Percentiles rank a stretch among this genome's conserved stretches.
These are phyloP conservation scores for Oryzias sinensis DNA, from an alignment of 2,797 vertebrate species.

Conservation along the genomic window DNA sequence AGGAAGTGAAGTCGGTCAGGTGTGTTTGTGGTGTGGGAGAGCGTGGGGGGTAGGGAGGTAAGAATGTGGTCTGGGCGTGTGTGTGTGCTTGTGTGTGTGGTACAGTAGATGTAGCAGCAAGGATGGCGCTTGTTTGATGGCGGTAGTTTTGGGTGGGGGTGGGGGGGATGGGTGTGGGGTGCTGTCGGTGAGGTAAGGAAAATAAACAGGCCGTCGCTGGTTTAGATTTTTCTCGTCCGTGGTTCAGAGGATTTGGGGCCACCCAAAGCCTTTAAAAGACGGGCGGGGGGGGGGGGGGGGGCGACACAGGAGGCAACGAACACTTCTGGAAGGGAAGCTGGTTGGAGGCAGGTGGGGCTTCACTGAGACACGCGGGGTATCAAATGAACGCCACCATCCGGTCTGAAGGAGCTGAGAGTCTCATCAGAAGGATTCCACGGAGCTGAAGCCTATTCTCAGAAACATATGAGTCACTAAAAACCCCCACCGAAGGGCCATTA, in stretches of 20 bases:
- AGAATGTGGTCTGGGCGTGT: slow-evolving; percentile 71
- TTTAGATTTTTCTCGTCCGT: slow-evolving; percentile 68
- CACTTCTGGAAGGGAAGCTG: slow-evolving; percentile 10
- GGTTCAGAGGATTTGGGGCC: slow-evolving; percentile 60
- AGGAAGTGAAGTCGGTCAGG: slow-evolving; percentile 74
- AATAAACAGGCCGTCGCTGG: slow-evolving; percentile 68
- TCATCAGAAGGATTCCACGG: slow-evolving; percentile 46
- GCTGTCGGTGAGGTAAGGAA: slow-evolving; percentile 68
- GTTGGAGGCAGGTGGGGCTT: slow-evolving; percentile 1
- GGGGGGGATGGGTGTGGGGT: slow-evolving; percentile 56
- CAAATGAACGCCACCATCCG: slow-evolving; percentile 28
- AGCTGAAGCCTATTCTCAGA: slow-evolving; percentile 49
- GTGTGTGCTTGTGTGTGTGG: slow-evolving; percentile 71
- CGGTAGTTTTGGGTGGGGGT: slow-evolving; percentile 57
- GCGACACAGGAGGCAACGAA: slow-evolving; percentile 12
- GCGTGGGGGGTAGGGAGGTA: slow-evolving; percentile 68
- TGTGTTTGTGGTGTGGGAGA: slow-evolving; percentile 71
- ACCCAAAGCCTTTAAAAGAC: slow-evolving; percentile 55
- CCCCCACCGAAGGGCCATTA: slow-evolving; percentile 42
- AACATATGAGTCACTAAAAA: slow-evolving; percentile 67
- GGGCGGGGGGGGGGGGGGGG: background rate
- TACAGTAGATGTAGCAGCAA: slow-evolving; percentile 61
- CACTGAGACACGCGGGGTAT: slow-evolving; percentile 6
- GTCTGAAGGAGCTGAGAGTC: slow-evolving; percentile 29
- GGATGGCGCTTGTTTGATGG: slow-evolving; percentile 66